A percentile compares a stretch with the other conserved stretches of the same genome.
Conservation (phyloP, 2,113 vertebrate genomes). For the Edolisoma coerulescens region DNA sequence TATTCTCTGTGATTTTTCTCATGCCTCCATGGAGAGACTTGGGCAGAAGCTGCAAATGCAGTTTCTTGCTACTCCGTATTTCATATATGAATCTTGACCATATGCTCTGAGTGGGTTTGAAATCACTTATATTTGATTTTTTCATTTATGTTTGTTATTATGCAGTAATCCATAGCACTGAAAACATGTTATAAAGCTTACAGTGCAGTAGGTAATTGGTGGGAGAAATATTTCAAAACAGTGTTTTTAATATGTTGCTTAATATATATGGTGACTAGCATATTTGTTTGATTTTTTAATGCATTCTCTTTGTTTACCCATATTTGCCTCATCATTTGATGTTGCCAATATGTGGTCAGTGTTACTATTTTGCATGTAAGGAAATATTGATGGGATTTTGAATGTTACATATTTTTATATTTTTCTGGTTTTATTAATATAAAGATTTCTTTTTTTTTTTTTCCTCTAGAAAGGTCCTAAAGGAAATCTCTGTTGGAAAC, state of each 20-base stretch:
- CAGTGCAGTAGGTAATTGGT: neutral
- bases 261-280: neutral
- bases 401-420: neutral
- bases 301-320: neutral
- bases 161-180: neutral
- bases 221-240: neutral
- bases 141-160: conserved; percentile 5
- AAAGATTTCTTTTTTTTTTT: neutral
- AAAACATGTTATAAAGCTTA: neutral
- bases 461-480: conserved; percentile 81
- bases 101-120: conserved; percentile 6
- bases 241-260: neutral
- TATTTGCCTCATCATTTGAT: neutral
- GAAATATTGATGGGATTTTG: neutral
- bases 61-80: neutral
- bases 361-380: neutral
- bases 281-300: neutral
- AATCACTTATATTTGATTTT: neutral
- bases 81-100: neutral
- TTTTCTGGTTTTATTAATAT: neutral
- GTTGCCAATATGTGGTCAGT: neutral
- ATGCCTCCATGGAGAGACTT: neutral
- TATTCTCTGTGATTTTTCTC: neutral
- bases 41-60: neutral
- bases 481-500: conserved; percentile 80